These are phyloP conservation scores for Conus canariensis DNA, from an alignment of 2,888 invertebrate genomes.

Conservation along the genomic window DNA sequence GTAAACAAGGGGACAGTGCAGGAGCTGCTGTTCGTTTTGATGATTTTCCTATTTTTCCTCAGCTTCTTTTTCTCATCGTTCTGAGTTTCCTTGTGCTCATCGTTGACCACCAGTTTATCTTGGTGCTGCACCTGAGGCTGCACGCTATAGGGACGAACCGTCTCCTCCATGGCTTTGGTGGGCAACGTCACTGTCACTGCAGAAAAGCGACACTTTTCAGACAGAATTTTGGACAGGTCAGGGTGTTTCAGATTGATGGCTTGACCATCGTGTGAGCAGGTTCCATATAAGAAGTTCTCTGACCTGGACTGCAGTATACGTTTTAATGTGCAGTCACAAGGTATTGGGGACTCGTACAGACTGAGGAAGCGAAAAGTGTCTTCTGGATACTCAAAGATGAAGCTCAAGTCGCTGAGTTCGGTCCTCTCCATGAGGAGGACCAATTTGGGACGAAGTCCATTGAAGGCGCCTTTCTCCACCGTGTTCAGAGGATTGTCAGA, in stretches of 20 bases:
- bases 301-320: slow-evolving; percentile 28
- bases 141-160: slow-evolving; percentile 14
- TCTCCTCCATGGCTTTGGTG: not conserved
- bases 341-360: slow-evolving; percentile 42
- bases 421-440: slow-evolving; percentile 47
- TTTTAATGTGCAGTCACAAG: slow-evolving; percentile 38
- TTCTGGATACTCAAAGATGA: slow-evolving; percentile 47
- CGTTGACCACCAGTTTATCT: not conserved
- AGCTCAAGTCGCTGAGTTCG: slow-evolving; percentile 45
- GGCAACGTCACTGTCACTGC: slow-evolving; percentile 18
- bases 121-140: slow-evolving; percentile 11
- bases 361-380: slow-evolving; percentile 46
- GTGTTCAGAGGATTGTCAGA: slow-evolving; percentile 44
- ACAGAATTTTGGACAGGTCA: slow-evolving; percentile 33
- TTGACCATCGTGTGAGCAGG: slow-evolving; percentile 40
- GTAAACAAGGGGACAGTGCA: not conserved
- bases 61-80: not conserved
- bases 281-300: slow-evolving; percentile 40
- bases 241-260: slow-evolving; percentile 48
- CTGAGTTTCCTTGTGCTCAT: not conserved
- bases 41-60: not conserved
- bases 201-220: not conserved
- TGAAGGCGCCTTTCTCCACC: slow-evolving; percentile 48
- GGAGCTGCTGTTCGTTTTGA: not conserved
- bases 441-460: slow-evolving; percentile 43